Percentiles rank a stretch among this genome's conserved stretches.
phyloP scores from a whole-genome alignment of 2,888 invertebrate species.

The Pseudolycoriella hygida region DNA sequence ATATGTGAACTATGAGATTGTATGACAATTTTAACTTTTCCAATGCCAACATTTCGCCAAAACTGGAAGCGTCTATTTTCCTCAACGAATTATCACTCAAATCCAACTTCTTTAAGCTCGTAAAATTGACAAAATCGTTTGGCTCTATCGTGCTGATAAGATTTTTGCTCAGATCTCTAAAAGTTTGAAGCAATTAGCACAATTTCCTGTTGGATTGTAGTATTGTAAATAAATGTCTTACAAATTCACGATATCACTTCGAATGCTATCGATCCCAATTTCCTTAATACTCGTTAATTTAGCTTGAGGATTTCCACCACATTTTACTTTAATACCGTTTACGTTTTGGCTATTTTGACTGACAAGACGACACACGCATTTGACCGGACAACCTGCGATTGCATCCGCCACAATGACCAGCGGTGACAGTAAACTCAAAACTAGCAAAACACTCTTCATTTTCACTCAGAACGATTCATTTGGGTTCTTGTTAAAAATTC shows the following conservation, averaged over 20 bases:
- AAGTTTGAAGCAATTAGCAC: not conserved
- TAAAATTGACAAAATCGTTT: constrained; percentile 55
- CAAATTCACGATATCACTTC: constrained; percentile 19
- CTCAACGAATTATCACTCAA: constrained; percentile 53
- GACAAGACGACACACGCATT: constrained; percentile 21
- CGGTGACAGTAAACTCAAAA: not conserved
- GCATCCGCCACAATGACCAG: not conserved
- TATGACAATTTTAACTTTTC: constrained; percentile 53
- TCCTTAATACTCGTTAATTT: constrained; percentile 21
- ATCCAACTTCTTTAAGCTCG: constrained; percentile 49
- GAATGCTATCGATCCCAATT: constrained; percentile 21
- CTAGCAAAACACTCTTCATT: not conserved
- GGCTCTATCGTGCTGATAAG: constrained; percentile 53
- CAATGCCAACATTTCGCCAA: constrained; percentile 45
- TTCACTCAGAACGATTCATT: not conserved
- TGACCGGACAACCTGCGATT: constrained; percentile 17
- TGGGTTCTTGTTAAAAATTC: too few relatives aligned
- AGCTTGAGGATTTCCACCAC: constrained; percentile 18
- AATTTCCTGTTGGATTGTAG: not conserved
- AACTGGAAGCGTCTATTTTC: constrained; percentile 47
- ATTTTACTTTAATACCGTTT: constrained; percentile 21
- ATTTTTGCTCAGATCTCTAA: constrained; percentile 64
- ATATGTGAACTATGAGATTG: constrained; percentile 52
- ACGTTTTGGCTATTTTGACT: constrained; percentile 19
- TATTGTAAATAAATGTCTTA: constrained; percentile 14